phyloP scores from a whole-genome alignment of 2,888 invertebrate species.

The Himalopsyche tibetana region DNA sequence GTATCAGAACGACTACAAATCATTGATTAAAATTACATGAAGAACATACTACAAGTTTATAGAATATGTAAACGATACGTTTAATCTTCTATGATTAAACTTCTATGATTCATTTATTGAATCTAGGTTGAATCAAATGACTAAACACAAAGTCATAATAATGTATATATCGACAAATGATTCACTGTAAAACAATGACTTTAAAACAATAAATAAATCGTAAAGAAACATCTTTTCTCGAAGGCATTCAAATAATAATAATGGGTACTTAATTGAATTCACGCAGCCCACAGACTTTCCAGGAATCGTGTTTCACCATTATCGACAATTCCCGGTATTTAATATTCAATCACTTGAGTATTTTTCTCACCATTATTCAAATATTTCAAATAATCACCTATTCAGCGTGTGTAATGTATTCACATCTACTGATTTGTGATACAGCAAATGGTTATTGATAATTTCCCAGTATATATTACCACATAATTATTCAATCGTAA shows the following conservation, averaged over 20 bases:
- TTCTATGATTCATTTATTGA: background rate
- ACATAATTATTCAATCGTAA: no score
- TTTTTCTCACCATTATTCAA: constrained; percentile 21
- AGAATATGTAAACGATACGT: no score
- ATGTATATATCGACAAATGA: background rate
- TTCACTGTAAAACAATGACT: constrained; percentile 3
- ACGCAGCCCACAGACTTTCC: background rate
- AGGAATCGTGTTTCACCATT: background rate
- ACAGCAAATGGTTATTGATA: no score
- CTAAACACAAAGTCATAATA: background rate
- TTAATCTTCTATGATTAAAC: background rate
- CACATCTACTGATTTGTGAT: no score
- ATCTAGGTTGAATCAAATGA: background rate
- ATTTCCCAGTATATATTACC: no score
- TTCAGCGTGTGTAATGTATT: background rate
- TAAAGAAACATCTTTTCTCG: background rate
- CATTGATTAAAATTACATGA: no score
- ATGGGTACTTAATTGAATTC: background rate
- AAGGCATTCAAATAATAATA: background rate
- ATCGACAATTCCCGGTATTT: background rate
- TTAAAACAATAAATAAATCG: background rate
- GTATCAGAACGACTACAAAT: no score
- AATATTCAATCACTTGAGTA: background rate
- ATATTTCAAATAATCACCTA: background rate
- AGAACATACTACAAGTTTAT: no score